Percentiles rank a stretch among this genome's conserved stretches.
Evolutionary conservation across 2,888 invertebrate genomes (phyloP).

Genomic region (Ophion slaviceki): DNA sequence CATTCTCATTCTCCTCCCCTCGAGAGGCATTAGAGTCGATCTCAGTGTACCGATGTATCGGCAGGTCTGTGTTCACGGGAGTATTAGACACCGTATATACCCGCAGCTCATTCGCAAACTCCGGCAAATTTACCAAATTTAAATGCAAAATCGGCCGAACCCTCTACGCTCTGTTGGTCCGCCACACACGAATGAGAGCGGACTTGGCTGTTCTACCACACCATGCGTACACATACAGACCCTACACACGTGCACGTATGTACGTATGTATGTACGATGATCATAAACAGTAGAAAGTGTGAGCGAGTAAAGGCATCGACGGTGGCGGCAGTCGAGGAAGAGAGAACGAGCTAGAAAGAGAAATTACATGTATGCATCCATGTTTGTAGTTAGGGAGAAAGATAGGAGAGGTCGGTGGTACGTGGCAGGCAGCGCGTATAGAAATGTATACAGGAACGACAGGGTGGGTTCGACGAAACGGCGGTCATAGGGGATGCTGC

Average conservation of each 20-base stretch:
- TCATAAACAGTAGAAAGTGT: conserved; percentile 56
- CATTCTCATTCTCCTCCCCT: conserved; percentile 63
- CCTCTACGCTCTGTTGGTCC: conserved; percentile 67
- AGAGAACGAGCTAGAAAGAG: conserved; percentile 59
- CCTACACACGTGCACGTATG: background rate
- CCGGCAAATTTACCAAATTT: conserved; percentile 82
- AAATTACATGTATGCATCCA: conserved; percentile 15
- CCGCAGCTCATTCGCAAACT: conserved; percentile 83
- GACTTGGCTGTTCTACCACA: conserved; percentile 19
- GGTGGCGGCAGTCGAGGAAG: conserved; percentile 48
- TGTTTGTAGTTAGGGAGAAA: conserved; percentile 56
- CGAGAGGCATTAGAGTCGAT: conserved; percentile 77
- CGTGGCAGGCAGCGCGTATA: conserved; percentile 57
- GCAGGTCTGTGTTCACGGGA: conserved; percentile 71
- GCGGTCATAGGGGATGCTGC: conserved; percentile 68
- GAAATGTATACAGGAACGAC: conserved; percentile 54
- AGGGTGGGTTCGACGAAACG: conserved; percentile 66
- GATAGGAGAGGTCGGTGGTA: conserved; percentile 60
- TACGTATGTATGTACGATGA: background rate
- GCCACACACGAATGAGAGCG: conserved; percentile 49
- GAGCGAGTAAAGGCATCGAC: conserved; percentile 60
- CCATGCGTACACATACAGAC: conserved; percentile 15
- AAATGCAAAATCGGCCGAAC: conserved; percentile 82
- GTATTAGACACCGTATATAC: conserved; percentile 79
- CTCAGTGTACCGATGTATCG: conserved; percentile 70